Conservation (phyloP, 1,140 invertebrate species). For the Eueides isabella region DNA sequence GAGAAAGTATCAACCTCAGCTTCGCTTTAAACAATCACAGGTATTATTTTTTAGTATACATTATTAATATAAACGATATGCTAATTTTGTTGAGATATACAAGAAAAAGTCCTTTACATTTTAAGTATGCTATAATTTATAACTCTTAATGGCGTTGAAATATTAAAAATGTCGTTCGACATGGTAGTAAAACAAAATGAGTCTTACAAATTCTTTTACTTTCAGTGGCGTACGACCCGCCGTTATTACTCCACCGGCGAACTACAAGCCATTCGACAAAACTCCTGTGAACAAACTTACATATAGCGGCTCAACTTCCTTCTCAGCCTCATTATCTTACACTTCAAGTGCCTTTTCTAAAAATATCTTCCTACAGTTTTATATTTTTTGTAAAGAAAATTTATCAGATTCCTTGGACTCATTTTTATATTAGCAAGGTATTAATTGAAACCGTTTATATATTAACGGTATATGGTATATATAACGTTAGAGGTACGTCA, state of each 20-base stretch:
- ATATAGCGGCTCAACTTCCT: conserved; percentile 83
- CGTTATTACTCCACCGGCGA: conserved; percentile 87
- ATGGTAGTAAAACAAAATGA: not conserved
- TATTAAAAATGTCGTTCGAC: not conserved
- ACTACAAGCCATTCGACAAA: conserved; percentile 86
- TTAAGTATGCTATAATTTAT: not conserved
- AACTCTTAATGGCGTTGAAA: not conserved
- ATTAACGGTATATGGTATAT: no score
- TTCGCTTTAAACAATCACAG: conserved; percentile 91
- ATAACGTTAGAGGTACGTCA: conserved; percentile 38
- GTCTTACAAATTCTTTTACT: conserved; percentile 50
- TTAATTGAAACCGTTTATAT: not conserved
- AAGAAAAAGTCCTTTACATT: not conserved
- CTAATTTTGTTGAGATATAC: no score
- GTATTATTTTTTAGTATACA: conserved; percentile 71
- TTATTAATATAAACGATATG: no score
- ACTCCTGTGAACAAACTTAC: conserved; percentile 90
- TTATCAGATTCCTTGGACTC: conserved; percentile 2
- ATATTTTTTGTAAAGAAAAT: conserved; percentile 26
- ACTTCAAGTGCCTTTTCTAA: conserved; percentile 68
- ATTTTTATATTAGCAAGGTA: conserved; percentile 22
- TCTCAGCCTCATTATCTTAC: conserved; percentile 41
- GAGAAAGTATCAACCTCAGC: conserved; percentile 89
- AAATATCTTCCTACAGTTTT: conserved; percentile 41
- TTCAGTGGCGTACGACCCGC: conserved; percentile 86